These are phyloP conservation scores for Lepidurus arcticus DNA, from an alignment of 1,140 invertebrate species.

Conservation along the genomic window DNA sequence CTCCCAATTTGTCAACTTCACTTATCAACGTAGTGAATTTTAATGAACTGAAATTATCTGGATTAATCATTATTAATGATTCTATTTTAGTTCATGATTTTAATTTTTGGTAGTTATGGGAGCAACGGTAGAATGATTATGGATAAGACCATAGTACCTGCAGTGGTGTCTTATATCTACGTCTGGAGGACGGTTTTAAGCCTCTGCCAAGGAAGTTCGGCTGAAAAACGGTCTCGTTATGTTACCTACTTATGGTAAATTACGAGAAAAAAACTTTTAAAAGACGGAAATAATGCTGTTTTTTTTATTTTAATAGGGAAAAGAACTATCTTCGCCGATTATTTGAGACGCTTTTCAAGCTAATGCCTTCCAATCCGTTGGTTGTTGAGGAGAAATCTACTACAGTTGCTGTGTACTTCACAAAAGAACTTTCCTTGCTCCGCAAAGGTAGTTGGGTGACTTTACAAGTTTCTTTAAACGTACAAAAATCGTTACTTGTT, in stretches of 20 bases:
- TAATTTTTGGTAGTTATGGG: not conserved
- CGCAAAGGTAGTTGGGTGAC: constrained; percentile 37
- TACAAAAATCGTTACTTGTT: constrained; percentile 31
- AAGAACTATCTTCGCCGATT: not conserved
- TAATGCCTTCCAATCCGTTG: not conserved
- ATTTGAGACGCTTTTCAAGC: not conserved
- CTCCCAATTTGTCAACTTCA: too few relatives aligned
- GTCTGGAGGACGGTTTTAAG: not conserved
- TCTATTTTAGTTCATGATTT: not conserved
- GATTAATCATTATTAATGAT: too few relatives aligned
- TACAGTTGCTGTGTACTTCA: not conserved
- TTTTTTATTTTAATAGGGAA: not conserved
- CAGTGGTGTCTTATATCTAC: not conserved
- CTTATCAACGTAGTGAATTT: too few relatives aligned
- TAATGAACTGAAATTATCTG: too few relatives aligned
- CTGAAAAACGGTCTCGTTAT: constrained; percentile 7
- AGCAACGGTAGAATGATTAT: not conserved
- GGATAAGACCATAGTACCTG: not conserved
- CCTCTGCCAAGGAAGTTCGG: not conserved
- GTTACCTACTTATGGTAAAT: not conserved
- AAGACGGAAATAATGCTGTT: not conserved
- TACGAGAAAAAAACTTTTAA: not conserved
- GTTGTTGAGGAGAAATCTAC: not conserved
- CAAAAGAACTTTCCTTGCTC: constrained; percentile 37
- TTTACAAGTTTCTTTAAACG: not conserved